Evolutionary conservation across 2,797 vertebrate species (phyloP).

Genomic region (Novumbra hubbsi): DNA sequence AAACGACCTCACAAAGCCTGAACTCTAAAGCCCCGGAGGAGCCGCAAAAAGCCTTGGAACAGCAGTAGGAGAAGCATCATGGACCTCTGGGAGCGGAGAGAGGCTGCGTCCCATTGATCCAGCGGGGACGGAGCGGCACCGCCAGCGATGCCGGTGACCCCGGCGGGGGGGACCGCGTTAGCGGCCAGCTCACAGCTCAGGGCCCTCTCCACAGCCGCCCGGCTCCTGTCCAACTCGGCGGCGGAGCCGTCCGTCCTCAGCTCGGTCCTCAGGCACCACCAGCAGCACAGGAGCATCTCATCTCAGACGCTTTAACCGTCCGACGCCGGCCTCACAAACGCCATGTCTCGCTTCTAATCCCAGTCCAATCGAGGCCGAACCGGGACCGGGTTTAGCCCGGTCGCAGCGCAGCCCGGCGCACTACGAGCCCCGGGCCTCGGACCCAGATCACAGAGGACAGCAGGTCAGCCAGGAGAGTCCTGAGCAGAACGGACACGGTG

Average conservation of each 20-base stretch:
- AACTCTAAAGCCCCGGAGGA: background rate
- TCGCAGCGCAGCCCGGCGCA: constrained; percentile 14
- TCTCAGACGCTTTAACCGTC: constrained; percentile 62
- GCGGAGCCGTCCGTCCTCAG: constrained; percentile 35
- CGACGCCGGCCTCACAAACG: constrained; percentile 44
- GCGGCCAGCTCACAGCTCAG: constrained; percentile 61
- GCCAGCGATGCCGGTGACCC: background rate
- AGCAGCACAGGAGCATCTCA: constrained; percentile 88
- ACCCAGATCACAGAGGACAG: background rate
- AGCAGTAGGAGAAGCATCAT: constrained; percentile 5
- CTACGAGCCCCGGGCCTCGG: constrained; percentile 32
- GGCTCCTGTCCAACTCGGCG: constrained; percentile 74
- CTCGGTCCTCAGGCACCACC: constrained; percentile 86
- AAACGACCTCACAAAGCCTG: background rate
- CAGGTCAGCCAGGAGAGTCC: background rate
- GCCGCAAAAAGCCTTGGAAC: background rate
- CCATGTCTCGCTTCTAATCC: constrained; percentile 24
- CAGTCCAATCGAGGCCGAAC: no score
- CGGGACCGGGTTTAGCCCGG: no score
- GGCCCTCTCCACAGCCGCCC: constrained; percentile 71
- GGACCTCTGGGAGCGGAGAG: constrained; percentile 42
- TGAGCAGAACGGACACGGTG: background rate
- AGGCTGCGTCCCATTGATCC: constrained; percentile 63
- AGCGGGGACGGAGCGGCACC: constrained; percentile 49
- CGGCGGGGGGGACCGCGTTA: background rate